phyloP scores from a whole-genome alignment of 2,888 invertebrate species.

The Parthenolecanium corni region DNA sequence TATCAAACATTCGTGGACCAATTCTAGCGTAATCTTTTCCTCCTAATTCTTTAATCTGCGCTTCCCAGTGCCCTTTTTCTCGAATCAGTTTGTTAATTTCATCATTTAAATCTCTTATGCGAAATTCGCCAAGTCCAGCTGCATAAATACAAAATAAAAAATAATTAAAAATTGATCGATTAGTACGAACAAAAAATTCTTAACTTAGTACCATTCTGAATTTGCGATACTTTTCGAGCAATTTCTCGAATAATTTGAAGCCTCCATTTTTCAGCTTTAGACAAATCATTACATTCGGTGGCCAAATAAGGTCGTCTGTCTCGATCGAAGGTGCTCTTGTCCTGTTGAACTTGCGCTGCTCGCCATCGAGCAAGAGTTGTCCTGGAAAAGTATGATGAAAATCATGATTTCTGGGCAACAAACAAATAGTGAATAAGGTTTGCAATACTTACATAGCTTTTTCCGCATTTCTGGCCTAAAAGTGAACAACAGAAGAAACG shows the following conservation, averaged over 20 bases:
- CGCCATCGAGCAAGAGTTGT: slow-evolving; percentile 98
- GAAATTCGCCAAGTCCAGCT: slow-evolving; percentile 97
- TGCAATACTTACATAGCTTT: slow-evolving; percentile 75
- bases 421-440: no score
- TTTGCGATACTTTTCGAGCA: slow-evolving; percentile 96
- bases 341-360: slow-evolving; percentile 78
- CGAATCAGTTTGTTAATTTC: slow-evolving; percentile 95
- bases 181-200: not conserved
- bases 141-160: slow-evolving; percentile 32
- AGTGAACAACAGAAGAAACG: slow-evolving; percentile 34
- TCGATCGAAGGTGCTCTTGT: slow-evolving; percentile 61
- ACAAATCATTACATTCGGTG: slow-evolving; percentile 83
- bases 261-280: slow-evolving; percentile 91
- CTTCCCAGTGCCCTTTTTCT: slow-evolving; percentile 97
- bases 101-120: slow-evolving; percentile 94
- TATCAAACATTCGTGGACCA: slow-evolving; percentile 86
- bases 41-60: slow-evolving; percentile 85
- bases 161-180: not conserved
- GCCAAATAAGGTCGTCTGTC: slow-evolving; percentile 87
- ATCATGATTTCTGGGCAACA: not conserved
- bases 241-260: slow-evolving; percentile 94
- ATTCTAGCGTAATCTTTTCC: slow-evolving; percentile 87
- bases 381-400: slow-evolving; percentile 45
- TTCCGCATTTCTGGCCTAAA: slow-evolving; percentile 90
- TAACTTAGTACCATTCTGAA: slow-evolving; percentile 70